Conservation (phyloP, 2,113 vertebrate genomes). For the Gasterosteus nipponicus region DNA sequence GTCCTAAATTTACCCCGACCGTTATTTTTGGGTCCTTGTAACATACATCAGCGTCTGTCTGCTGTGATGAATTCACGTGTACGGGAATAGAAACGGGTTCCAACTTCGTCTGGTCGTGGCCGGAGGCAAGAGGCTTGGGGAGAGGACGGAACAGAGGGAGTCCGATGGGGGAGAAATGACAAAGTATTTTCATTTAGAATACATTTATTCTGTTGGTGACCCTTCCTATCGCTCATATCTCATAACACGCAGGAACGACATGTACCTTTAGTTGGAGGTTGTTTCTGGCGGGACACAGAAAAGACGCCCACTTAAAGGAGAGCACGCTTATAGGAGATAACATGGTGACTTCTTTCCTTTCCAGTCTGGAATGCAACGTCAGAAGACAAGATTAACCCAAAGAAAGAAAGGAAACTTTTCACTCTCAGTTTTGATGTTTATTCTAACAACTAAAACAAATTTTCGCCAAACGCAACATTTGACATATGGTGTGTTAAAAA, state of each 20-base stretch:
- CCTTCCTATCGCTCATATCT: background rate
- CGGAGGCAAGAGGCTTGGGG: background rate
- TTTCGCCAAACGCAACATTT: too few relatives aligned
- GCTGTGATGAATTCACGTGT: slow-evolving; percentile 58
- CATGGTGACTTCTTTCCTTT: too few relatives aligned
- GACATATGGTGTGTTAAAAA: too few relatives aligned
- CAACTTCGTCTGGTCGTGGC: slow-evolving; percentile 26
- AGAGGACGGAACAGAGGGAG: background rate
- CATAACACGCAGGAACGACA: background rate
- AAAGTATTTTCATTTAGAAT: background rate
- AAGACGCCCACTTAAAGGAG: background rate
- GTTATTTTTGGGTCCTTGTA: slow-evolving; percentile 61
- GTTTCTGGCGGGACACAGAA: background rate
- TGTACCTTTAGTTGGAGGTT: background rate
- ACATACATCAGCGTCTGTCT: slow-evolving; percentile 69
- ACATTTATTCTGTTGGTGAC: background rate
- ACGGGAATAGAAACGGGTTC: slow-evolving; percentile 70
- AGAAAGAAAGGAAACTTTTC: too few relatives aligned
- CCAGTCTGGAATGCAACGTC: too few relatives aligned
- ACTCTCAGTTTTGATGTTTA: too few relatives aligned
- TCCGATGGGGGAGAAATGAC: background rate
- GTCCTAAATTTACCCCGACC: slow-evolving; percentile 59
- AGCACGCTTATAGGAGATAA: too few relatives aligned
- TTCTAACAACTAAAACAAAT: too few relatives aligned
- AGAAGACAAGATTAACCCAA: too few relatives aligned